Base-by-base conservation (phyloP, 2,113 vertebrate genomes). In the Cyprinus carpio region DNA sequence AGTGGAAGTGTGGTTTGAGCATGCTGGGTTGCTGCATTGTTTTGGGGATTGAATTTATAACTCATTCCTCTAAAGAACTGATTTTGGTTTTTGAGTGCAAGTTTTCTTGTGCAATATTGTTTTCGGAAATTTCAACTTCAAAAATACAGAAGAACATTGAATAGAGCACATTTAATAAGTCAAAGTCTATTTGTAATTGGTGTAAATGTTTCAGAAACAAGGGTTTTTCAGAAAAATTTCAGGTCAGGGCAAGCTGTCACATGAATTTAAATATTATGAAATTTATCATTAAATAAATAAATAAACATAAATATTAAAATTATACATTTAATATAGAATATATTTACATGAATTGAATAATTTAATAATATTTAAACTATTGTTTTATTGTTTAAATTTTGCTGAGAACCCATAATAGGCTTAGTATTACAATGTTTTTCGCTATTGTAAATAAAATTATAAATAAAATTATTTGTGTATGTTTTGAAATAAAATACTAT, bases 11-110 rank as follows among this genome's bases (percentile, higher is more conserved):
- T 56, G 60, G 79, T 51, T 81, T 69, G 46, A 34, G 43, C 40
- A 81, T 69, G 79, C 79, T 69, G 43, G 62, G 60, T n/a, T 46
- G 27, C 20, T 12, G 43, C 79, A 81, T 69, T 81, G 79, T 81
- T 69, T 69, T 49, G 40, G 62, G 16, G 31, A 69, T 81, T 51
- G 67, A 83, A 83, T 83, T 72, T 29, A 71, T 54, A 82, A 56
- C 29, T 34, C 62, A 25, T 69, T 34, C 20, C 46, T 54, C 46
- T 58, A 13, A 72, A 72, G 23, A 72, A 72, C 40, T 72, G 67
- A 37, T 82, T n/a, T 82, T 34, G 67, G 49, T 56, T 82, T 71
- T 56, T 81, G 40, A 65, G 60, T 27, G 58, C 4, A 31, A 20
- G 25, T 12, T 51, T n/a, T 81, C 43, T 23, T 65, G 37, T 67